Conservation (phyloP, 2,888 invertebrate species). For the Scaptomyza cyrtandrae region DNA sequence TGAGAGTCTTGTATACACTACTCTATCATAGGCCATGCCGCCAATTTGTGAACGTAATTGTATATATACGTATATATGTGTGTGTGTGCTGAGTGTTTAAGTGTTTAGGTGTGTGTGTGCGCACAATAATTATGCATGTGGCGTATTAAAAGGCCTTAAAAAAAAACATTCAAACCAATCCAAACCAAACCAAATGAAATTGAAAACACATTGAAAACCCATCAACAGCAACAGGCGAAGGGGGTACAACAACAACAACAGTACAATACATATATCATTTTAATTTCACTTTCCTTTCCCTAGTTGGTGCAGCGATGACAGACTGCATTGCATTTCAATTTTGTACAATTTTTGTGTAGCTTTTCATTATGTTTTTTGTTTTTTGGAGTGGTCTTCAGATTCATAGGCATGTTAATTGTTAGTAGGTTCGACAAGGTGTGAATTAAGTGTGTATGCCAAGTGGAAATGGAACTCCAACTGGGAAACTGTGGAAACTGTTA, state of each 20-base stretch:
- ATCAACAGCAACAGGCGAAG: constrained; percentile 18
- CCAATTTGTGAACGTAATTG: constrained; percentile 18
- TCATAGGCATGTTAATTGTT: constrained; percentile 63
- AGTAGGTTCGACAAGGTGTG: constrained; percentile 45
- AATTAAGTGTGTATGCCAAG: constrained; percentile 25
- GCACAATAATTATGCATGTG: constrained; percentile 73
- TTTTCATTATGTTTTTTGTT: constrained; percentile 30
- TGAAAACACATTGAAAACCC: constrained; percentile 68
- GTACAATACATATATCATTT: constrained; percentile 1
- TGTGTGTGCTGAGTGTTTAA: constrained; percentile 9
- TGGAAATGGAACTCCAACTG: constrained; percentile 50
- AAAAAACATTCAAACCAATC: constrained; percentile 20
- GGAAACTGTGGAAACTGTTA: constrained; percentile 13
- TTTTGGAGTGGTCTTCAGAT: constrained; percentile 62
- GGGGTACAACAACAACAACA: background rate
- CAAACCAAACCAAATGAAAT: constrained; percentile 57
- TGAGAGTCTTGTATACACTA: constrained; percentile 10
- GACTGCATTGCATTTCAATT: constrained; percentile 75
- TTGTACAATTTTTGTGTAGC: constrained; percentile 33
- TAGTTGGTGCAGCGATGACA: constrained; percentile 51
- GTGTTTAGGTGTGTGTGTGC: constrained; percentile 32
- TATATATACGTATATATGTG: constrained; percentile 5
- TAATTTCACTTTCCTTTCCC: constrained; percentile 77
- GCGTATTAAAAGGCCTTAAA: constrained; percentile 73
- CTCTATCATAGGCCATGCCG: constrained; percentile 58